Evolutionary conservation across 2,797 vertebrate species (phyloP).

Genomic region (Orientallactaga sibirica): DNA sequence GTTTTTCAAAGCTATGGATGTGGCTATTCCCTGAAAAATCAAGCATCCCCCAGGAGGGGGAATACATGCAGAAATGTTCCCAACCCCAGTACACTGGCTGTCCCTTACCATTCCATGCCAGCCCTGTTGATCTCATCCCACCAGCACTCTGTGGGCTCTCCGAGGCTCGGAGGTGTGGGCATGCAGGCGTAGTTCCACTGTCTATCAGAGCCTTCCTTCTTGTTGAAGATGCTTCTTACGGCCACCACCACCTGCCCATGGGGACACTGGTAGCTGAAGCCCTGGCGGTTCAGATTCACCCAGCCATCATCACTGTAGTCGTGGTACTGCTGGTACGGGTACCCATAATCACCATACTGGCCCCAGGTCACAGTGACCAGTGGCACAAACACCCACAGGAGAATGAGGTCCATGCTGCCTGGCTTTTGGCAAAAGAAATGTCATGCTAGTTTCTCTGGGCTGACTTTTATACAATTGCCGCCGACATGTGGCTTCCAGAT

Average conservation of each 20-base stretch:
- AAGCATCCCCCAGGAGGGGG: background rate
- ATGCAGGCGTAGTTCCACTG: slow-evolving; percentile 97
- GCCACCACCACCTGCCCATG: slow-evolving; percentile 96
- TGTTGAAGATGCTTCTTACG: slow-evolving; percentile 93
- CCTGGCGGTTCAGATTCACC: slow-evolving; percentile 95
- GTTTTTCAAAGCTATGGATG: background rate
- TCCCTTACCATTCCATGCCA: slow-evolving; percentile 96
- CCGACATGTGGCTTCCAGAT: slow-evolving; percentile 95
- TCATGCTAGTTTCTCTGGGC: slow-evolving; percentile 83
- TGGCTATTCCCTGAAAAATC: background rate
- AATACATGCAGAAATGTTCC: background rate
- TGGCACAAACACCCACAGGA: slow-evolving; percentile 87
- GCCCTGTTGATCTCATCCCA: slow-evolving; percentile 98
- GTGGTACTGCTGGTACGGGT: slow-evolving; percentile 82
- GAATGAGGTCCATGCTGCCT: slow-evolving; percentile 90
- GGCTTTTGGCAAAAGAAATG: slow-evolving; percentile 81
- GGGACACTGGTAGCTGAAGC: slow-evolving; percentile 98
- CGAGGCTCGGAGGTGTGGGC: slow-evolving; percentile 92
- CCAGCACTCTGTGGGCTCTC: slow-evolving; percentile 97
- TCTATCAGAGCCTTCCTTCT: slow-evolving; percentile 94
- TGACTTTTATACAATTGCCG: slow-evolving; percentile 90
- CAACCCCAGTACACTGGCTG: background rate
- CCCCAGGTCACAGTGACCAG: slow-evolving; percentile 88
- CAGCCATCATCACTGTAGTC: slow-evolving; percentile 92
- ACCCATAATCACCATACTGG: slow-evolving; percentile 88